A percentile compares a stretch with the other conserved stretches of the same genome.
These are phyloP conservation scores for Labrus mixtus DNA, from an alignment of 2,113 vertebrate genomes.

Conservation along the genomic window DNA sequence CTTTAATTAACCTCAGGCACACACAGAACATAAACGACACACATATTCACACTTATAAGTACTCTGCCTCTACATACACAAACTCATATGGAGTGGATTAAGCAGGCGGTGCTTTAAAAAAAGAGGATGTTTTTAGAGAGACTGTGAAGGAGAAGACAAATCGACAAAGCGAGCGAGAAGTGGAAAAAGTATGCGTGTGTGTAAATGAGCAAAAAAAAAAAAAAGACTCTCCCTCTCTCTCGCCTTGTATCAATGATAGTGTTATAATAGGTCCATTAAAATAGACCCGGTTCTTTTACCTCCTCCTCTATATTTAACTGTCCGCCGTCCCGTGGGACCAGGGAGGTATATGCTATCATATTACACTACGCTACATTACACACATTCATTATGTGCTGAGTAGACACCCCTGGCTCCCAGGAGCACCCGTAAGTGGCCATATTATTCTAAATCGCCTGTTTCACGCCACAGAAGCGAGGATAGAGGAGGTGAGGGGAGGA, in stretches of 20 bases:
- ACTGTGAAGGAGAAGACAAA: constrained; percentile 51
- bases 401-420: constrained; percentile 79
- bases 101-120: constrained; percentile 18
- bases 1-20: constrained; percentile 62
- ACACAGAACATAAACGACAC: constrained; percentile 28
- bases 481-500: constrained; percentile 57
- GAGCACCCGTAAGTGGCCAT: constrained; percentile 79
- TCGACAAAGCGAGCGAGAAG: constrained; percentile 28
- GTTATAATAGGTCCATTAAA: constrained; percentile 82
- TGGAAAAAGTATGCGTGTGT: constrained; percentile 46
- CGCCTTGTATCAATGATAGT: constrained; percentile 80
- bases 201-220: constrained; percentile 5
- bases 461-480: constrained; percentile 69
- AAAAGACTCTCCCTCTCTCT: constrained; percentile 39
- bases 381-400: constrained; percentile 85
- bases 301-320: constrained; percentile 83
- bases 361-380: constrained; percentile 84
- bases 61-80: constrained; percentile 16
- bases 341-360: constrained; percentile 79
- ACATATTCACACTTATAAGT: constrained; percentile 32
- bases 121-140: constrained; percentile 24
- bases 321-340: constrained; percentile 73
- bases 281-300: constrained; percentile 75
- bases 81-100: constrained; percentile 24
- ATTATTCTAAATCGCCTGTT: constrained; percentile 82